These are phyloP conservation scores for Poecilia wingei DNA, from an alignment of 2,797 vertebrate species.

Conservation along the genomic window DNA sequence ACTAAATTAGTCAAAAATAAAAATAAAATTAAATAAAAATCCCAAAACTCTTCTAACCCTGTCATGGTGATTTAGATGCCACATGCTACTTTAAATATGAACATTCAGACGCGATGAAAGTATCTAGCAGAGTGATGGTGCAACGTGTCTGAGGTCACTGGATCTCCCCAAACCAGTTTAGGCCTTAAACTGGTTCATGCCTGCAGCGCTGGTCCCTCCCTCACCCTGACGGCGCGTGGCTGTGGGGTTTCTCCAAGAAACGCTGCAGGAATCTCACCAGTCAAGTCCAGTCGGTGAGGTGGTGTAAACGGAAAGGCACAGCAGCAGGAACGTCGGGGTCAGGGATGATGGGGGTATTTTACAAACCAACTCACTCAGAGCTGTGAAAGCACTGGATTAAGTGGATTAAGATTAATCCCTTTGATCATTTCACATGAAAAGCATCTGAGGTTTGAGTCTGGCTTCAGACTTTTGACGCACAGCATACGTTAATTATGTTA, in stretches of 20 bases:
- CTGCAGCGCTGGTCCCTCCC: conserved; percentile 28
- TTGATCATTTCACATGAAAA: not conserved
- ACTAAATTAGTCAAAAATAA: no score
- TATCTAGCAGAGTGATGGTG: not conserved
- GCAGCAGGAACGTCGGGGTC: not conserved
- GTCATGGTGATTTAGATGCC: no score
- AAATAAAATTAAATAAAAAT: no score
- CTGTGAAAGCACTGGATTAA: not conserved
- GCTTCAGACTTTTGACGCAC: not conserved
- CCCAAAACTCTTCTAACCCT: no score
- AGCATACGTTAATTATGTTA: not conserved
- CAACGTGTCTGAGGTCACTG: conserved; percentile 33
- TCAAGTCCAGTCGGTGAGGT: conserved; percentile 62
- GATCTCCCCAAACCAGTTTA: conserved; percentile 74
- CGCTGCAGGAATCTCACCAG: conserved; percentile 75
- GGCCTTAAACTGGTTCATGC: conserved; percentile 43
- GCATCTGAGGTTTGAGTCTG: no score
- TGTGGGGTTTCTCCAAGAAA: conserved; percentile 51
- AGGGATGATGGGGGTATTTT: not conserved
- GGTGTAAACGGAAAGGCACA: conserved; percentile 32
- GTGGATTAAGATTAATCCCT: not conserved
- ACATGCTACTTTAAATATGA: conserved; percentile 15
- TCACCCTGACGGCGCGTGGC: conserved; percentile 29
- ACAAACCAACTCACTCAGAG: not conserved
- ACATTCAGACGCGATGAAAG: conserved; percentile 15